These are phyloP conservation scores for Herpailurus yagouaroundi DNA, from an alignment of 2,113 vertebrate genomes.

Conservation along the genomic window DNA sequence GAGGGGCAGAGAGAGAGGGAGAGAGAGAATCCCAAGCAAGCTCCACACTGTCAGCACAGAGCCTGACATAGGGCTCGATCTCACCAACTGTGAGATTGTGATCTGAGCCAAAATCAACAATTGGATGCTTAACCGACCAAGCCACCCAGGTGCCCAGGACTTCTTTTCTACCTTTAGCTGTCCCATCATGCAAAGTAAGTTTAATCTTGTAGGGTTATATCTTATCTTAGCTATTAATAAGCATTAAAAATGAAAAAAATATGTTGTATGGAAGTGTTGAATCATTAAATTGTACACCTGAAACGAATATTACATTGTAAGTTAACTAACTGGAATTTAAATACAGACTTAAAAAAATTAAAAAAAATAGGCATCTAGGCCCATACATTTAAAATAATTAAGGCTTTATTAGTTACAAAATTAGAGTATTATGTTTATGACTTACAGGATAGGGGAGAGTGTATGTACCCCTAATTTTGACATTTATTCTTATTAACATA, in stretches of 20 bases:
- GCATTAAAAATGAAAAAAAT: background rate
- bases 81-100: too few species aligned
- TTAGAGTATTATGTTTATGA: slow-evolving; percentile 1
- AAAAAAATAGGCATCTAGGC: background rate
- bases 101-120: too few species aligned
- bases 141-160: too few species aligned
- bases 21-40: too few species aligned
- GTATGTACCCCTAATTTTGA: background rate
- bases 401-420: background rate
- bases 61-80: too few species aligned
- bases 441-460: background rate
- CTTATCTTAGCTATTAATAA: slow-evolving; percentile 29
- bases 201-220: background rate
- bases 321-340: background rate
- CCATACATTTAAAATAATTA: background rate
- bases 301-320: background rate
- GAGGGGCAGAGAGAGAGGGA: too few species aligned
- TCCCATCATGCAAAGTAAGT: background rate
- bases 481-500: background rate
- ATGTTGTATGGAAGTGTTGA: background rate
- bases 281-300: background rate
- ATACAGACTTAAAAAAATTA: background rate
- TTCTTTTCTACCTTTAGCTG: background rate
- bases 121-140: too few species aligned
- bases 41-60: too few species aligned